Evolutionary conservation across 2,888 invertebrate genomes (phyloP), one percentile per base, ranked within the genome.

Genomic region (Sipha maydis): DNA sequence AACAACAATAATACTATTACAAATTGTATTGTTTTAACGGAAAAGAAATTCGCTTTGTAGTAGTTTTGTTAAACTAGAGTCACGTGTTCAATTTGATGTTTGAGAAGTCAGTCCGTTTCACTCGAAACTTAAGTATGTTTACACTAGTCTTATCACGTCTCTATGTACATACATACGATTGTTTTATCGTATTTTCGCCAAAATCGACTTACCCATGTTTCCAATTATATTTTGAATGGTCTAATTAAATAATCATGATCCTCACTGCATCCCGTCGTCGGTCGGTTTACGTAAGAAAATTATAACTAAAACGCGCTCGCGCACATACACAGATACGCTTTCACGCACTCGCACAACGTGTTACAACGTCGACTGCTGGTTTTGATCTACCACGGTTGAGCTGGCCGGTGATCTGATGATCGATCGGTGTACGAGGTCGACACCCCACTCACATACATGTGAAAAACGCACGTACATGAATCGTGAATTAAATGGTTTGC

Each of bases 381-480:
- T 77, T 77, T 48, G 84, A 85, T 85, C 84, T 85, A 85, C 76
- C 61, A n/a, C 7, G 25, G 61, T 28, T 31, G 25, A 17, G 84
- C 31, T 76, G 61, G 67, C 76, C 84, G 61, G 76, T 75, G 84
- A 84, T 76, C 84, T 41, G 41, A 85, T 67, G 84, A 85, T 85
- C 76, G 84, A 85, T 85, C 84, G 84, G 76, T 85, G 75, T 34
- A 28, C 84, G 84, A 84, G 84, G 84, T 61, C 84, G 84, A 67
- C 84, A 85, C 84, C 84, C 84, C 84, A 73, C 83, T 73, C 25
- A 38, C 3, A 38, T 25, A 38, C 25, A 34, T 7, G 34, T 17
- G 3, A 21, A 38, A 19, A 83, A 83, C 31, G 28, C 71, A 54
- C 71, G 71, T 31, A 67, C 71, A 83, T 71, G 19, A 71, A 83